Base-by-base conservation (phyloP, 2,797 vertebrate species). In the Pteropus rufus region DNA sequence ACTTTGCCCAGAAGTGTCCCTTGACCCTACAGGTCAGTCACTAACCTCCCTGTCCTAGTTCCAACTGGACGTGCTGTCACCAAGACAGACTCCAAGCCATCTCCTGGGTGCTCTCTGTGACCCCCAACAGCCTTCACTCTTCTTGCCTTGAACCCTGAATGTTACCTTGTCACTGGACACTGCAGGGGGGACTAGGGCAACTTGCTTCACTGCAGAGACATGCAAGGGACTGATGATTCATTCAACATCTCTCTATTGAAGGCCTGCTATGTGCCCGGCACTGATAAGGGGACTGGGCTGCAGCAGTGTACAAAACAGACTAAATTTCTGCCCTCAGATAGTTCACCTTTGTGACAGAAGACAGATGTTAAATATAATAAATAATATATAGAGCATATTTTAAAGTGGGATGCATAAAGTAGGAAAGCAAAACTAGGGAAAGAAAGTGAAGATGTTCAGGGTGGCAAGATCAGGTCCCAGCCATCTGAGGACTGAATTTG, bases 241-340 rank as follows among this genome's bases (percentile, higher is more conserved):
- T 24, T 73, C 23, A 4, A 0, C n/a, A 31, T 31, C 1, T 3
- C 0, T 64, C 41, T 14, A 3, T 11, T 10, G 29, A 34, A 14
- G 52, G 12, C 58, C 67, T n/a, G 9, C 16, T 26, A 3, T 29
- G 60, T 52, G 34, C 31, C n/a, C 9, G 24, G 41, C 44, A 41
- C 15, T 5, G 19, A 15, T 12, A 60, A 23, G 19, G 7, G 3
- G 34, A 49, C 41, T 31, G 77, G 36, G 5, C 76, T n/a, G 15
- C 67, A 4, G 21, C 29, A 52, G 49, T 80, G 29, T 8, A 54
- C 7, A 19, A 58, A 44, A 39, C 54, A 31, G 58, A 64, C 60
- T 67, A 34, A 54, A 41, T 9, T 86, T 73, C 67, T 60, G 79
- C 49, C 26, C n/a, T n/a, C 7, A 31, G 34, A 4, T 24, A 16